Percentiles rank a stretch among this genome's conserved stretches.
These are phyloP conservation scores for Myotis pilosus DNA, from an alignment of 2,797 vertebrate species.

Conservation along the genomic window DNA sequence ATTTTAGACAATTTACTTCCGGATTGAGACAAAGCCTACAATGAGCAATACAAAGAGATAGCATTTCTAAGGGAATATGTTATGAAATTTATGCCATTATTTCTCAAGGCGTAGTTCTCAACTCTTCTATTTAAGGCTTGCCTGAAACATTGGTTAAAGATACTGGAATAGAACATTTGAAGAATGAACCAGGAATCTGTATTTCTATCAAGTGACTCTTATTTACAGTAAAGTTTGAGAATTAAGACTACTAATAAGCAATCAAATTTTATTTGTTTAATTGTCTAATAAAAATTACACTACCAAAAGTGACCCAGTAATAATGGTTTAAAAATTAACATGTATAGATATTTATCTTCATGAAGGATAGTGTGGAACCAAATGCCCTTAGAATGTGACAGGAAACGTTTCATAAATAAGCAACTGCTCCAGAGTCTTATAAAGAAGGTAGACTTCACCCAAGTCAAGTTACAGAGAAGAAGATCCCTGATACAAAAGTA, in stretches of 20 bases:
- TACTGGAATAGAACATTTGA: not conserved
- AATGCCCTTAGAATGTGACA: not conserved
- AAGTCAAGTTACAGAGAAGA: not conserved
- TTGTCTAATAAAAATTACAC: not conserved
- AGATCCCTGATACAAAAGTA: not conserved
- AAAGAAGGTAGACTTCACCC: not conserved
- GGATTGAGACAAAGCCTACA: not conserved
- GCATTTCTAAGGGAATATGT: not conserved
- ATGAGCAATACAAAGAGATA: not conserved
- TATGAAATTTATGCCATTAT: not conserved
- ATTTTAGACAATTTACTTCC: not conserved
- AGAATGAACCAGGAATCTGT: not conserved
- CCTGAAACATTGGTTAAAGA: not conserved
- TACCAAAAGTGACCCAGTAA: not conserved
- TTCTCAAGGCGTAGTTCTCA: not conserved
- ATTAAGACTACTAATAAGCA: not conserved
- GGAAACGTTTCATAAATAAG: conserved; percentile 6
- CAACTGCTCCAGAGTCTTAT: not conserved
- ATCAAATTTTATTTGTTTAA: not conserved
- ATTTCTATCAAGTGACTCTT: not conserved
- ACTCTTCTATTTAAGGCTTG: not conserved
- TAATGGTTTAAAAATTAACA: not conserved
- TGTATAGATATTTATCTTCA: not conserved
- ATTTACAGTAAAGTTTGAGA: not conserved
- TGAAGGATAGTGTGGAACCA: not conserved